Conservation (phyloP, 2,113 vertebrate species). For the Chauna torquata region DNA sequence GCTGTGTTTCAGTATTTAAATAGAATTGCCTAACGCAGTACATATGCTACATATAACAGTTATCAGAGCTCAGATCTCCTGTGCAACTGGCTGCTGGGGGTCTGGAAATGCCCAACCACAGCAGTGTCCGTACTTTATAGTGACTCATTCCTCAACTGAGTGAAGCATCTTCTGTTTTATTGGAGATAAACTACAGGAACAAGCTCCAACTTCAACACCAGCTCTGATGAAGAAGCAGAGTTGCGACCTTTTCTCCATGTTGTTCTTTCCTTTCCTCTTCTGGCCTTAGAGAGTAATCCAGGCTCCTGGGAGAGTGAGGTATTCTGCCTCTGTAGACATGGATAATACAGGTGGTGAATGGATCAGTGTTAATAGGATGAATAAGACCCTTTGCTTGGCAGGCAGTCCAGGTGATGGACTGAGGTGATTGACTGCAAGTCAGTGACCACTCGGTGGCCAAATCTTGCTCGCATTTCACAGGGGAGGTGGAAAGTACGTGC, state of each 20-base stretch:
- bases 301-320: not conserved
- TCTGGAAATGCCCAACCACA: not conserved
- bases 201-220: not conserved
- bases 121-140: not conserved
- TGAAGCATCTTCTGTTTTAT: not conserved
- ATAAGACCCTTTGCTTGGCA: not conserved
- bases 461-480: not conserved
- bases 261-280: not conserved
- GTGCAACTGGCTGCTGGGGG: not conserved
- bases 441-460: not conserved
- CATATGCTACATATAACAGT: rapidly evolving
- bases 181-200: not conserved
- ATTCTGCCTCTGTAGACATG: not conserved
- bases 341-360: not conserved
- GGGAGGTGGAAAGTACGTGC: not conserved
- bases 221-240: not conserved
- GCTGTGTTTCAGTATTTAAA: not conserved
- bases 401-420: not conserved
- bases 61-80: not conserved
- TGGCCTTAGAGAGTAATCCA: not conserved
- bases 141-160: not conserved
- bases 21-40: not conserved
- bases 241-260: not conserved
- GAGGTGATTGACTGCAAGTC: not conserved
- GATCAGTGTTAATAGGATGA: not conserved